Conservation (phyloP, 2,113 vertebrate genomes). For the Amphiprion percula region DNA sequence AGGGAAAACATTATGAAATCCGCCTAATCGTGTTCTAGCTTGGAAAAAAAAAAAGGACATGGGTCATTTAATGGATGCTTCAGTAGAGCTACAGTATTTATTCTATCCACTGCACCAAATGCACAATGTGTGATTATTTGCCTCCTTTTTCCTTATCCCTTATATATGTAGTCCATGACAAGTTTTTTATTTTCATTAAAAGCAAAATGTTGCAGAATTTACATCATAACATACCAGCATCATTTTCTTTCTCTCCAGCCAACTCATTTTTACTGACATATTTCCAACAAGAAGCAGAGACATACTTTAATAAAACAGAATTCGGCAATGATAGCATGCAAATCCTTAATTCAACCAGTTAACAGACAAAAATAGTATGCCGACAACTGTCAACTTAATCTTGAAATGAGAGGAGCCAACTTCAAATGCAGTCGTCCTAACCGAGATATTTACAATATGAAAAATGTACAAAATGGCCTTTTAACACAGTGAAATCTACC, state of each 20-base stretch:
- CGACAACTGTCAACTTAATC: constrained; percentile 77
- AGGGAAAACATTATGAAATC: constrained; percentile 38
- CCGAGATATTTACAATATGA: constrained; percentile 82
- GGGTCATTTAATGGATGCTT: constrained; percentile 64
- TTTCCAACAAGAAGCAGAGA: constrained; percentile 75
- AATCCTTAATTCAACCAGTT: constrained; percentile 82
- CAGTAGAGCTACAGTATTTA: constrained; percentile 79
- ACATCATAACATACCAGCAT: constrained; percentile 70
- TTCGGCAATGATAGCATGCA: constrained; percentile 83
- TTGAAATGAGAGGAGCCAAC: constrained; percentile 78
- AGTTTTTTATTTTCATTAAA: constrained; percentile 70
- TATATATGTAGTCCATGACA: constrained; percentile 67
- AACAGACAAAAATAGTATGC: constrained; percentile 80
- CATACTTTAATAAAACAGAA: constrained; percentile 82
- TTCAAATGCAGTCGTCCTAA: constrained; percentile 67
- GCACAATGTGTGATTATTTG: constrained; percentile 72
- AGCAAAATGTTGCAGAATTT: constrained; percentile 68
- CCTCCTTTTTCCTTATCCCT: constrained; percentile 35
- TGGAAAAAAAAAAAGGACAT: constrained; percentile 61
- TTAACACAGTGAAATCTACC: constrained; percentile 74
- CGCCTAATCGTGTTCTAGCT: constrained; percentile 8
- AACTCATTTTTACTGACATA: constrained; percentile 69
- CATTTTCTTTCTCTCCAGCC: constrained; percentile 38
- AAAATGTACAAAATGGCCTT: constrained; percentile 81
- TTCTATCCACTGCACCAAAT: constrained; percentile 81